These are phyloP conservation scores for Chanos chanos DNA, from an alignment of 2,797 vertebrate genomes.

Conservation along the genomic window DNA sequence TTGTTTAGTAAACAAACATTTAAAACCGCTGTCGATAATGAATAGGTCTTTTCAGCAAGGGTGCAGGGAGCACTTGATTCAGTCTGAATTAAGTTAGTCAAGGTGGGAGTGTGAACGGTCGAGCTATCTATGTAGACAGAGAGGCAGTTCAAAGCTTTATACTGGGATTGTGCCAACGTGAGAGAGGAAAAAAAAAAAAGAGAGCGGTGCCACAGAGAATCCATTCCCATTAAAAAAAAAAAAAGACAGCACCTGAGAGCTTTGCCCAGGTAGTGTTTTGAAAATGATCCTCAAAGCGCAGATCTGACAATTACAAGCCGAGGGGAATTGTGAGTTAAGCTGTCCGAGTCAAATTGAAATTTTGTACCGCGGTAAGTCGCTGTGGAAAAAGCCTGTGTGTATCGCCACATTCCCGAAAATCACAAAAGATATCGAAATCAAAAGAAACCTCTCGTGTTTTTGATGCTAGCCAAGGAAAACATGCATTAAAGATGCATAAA, in stretches of 20 bases:
- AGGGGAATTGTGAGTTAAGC: slow-evolving; percentile 6
- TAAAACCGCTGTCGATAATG: slow-evolving; percentile 58
- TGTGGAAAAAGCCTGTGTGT: slow-evolving; percentile 21
- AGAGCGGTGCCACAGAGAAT: background rate
- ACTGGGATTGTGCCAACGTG: slow-evolving; percentile 14
- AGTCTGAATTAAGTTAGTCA: slow-evolving; percentile 51
- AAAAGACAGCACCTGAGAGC: slow-evolving; percentile 28
- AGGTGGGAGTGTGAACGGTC: slow-evolving; percentile 33
- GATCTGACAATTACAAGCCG: slow-evolving; percentile 4
- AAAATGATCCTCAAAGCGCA: slow-evolving; percentile 1
- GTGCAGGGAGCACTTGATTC: slow-evolving; percentile 45
- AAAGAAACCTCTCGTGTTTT: slow-evolving; percentile 49
- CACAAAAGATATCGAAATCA: slow-evolving; percentile 42
- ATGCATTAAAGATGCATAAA: slow-evolving; percentile 47
- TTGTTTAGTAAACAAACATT: slow-evolving; percentile 58
- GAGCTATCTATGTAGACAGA: slow-evolving; percentile 28
- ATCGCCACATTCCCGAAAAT: slow-evolving; percentile 33
- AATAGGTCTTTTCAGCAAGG: slow-evolving; percentile 51
- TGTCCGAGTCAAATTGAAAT: slow-evolving; percentile 4
- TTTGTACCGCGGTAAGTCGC: slow-evolving; percentile 35
- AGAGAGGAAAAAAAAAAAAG: background rate
- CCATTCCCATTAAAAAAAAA: slow-evolving; percentile 22
- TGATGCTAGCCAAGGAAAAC: slow-evolving; percentile 43
- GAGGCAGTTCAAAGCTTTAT: slow-evolving; percentile 50
- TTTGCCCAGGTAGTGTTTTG: slow-evolving; percentile 9